Evolutionary conservation across 2,113 vertebrate species (phyloP).

Genomic region (Neolamprologus sp.): DNA sequence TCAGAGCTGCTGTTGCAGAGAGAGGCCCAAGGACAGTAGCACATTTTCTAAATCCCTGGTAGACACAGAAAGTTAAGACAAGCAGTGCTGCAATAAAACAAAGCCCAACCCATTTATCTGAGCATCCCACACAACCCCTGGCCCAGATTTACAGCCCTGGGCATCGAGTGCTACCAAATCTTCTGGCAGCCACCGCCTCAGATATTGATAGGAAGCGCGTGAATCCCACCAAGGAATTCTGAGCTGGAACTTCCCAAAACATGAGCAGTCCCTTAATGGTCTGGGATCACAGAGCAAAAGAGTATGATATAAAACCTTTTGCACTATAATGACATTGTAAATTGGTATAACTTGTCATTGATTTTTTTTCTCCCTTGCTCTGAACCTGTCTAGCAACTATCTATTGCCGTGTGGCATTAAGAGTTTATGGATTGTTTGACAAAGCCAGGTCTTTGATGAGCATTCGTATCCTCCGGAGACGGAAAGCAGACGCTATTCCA

Average conservation of each 20-base stretch:
- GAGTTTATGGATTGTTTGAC: slow-evolving; percentile 47
- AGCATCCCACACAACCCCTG: slow-evolving; percentile 69
- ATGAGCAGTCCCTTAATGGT: slow-evolving; percentile 2
- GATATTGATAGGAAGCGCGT: slow-evolving; percentile 59
- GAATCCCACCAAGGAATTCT: slow-evolving; percentile 51
- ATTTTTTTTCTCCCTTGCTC: slow-evolving; percentile 9
- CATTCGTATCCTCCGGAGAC: slow-evolving; percentile 46
- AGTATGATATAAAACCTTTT: slow-evolving; percentile 1
- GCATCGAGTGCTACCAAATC: slow-evolving; percentile 65
- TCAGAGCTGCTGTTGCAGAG: slow-evolving; percentile 49
- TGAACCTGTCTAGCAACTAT: slow-evolving; percentile 13
- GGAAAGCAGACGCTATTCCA: slow-evolving; percentile 17
- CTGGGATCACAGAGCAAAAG: background rate
- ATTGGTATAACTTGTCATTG: slow-evolving; percentile 20
- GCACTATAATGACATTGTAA: slow-evolving; percentile 29
- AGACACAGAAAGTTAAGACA: slow-evolving; percentile 68
- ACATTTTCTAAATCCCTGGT: slow-evolving; percentile 59
- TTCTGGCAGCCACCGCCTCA: slow-evolving; percentile 47
- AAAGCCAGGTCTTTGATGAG: slow-evolving; percentile 57
- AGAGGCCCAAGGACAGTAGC: slow-evolving; percentile 64
- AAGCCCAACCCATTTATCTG: slow-evolving; percentile 68
- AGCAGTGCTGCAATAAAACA: slow-evolving; percentile 66
- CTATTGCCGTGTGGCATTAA: slow-evolving; percentile 13
- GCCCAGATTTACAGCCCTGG: slow-evolving; percentile 65
- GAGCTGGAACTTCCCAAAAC: slow-evolving; percentile 31